phyloP scores from a whole-genome alignment of 1,140 invertebrate genomes.

The Eriosoma lanigerum region DNA sequence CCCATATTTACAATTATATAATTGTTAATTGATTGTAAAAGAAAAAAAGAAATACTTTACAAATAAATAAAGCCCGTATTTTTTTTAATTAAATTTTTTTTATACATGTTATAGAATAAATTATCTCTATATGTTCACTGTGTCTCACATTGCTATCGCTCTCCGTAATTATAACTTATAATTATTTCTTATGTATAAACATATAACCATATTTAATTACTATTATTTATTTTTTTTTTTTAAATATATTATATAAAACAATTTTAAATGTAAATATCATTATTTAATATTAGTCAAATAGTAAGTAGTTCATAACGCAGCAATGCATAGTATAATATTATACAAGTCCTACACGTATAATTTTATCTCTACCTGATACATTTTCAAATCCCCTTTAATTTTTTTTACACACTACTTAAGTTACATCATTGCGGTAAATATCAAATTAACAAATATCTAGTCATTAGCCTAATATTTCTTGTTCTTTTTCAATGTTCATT shows the following conservation, averaged over 20 bases:
- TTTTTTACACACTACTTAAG: too few relatives aligned
- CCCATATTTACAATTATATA: conserved; percentile 18
- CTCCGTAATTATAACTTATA: neutral
- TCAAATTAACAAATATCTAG: neutral
- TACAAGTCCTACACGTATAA: neutral
- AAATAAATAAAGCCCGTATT: too few relatives aligned
- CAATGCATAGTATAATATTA: conserved; percentile 1
- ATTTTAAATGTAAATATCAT: too few relatives aligned
- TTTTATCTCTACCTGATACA: too few relatives aligned
- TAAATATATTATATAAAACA: neutral
- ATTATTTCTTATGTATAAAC: neutral
- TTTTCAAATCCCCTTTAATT: too few relatives aligned
- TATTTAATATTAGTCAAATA: neutral
- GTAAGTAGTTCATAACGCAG: neutral
- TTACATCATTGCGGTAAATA: neutral
- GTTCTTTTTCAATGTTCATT: too few relatives aligned
- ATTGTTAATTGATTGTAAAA: neutral
- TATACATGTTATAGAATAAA: too few relatives aligned
- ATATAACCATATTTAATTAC: neutral
- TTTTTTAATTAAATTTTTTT: too few relatives aligned
- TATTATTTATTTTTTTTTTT: neutral
- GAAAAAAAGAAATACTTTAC: neutral
- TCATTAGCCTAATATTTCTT: neutral
- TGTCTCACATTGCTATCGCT: neutral
- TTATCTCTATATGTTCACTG: too few relatives aligned